These are phyloP conservation scores for Acheta domesticus DNA, from an alignment of 2,888 invertebrate species.

Conservation along the genomic window DNA sequence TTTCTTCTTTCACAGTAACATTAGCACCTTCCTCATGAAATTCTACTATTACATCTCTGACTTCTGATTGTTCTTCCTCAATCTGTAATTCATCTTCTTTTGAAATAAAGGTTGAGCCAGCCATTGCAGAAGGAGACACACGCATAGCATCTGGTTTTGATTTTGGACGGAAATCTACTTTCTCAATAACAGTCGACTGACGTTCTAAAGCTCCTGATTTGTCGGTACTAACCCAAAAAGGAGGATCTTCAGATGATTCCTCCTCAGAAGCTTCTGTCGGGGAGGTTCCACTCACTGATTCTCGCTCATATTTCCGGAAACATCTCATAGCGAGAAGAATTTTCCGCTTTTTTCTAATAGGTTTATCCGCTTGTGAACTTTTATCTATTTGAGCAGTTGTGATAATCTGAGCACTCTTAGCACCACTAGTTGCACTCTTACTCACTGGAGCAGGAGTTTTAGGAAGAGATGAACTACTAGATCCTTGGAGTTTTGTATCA, in stretches of 20 bases:
- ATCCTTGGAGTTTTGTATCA: slow-evolving; percentile 24
- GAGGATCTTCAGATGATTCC: slow-evolving; percentile 35
- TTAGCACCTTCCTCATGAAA: not conserved
- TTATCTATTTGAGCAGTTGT: not conserved
- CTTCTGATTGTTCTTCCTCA: slow-evolving; percentile 18
- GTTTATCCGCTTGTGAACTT: slow-evolving; percentile 36
- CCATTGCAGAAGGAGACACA: not conserved
- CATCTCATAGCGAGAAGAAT: slow-evolving; percentile 39
- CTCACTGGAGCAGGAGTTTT: slow-evolving; percentile 20
- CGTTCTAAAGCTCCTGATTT: slow-evolving; percentile 28
- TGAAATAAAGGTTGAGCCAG: not conserved
- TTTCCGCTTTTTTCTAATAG: slow-evolving; percentile 40
- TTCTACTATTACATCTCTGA: not conserved
- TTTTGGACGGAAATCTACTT: slow-evolving; percentile 11
- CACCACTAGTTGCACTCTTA: not conserved
- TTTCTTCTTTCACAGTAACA: slow-evolving; percentile 1
- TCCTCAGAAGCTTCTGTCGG: slow-evolving; percentile 30
- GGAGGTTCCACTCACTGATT: slow-evolving; percentile 28
- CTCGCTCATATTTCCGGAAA: slow-evolving; percentile 27
- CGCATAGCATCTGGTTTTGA: not conserved
- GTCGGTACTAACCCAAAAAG: slow-evolving; percentile 35
- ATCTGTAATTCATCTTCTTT: not conserved
- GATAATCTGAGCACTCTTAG: not conserved
- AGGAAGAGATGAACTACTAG: not conserved
- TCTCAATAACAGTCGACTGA: slow-evolving; percentile 36